Conservation (phyloP, 2,888 invertebrate genomes). For the Meliscaeva auricollis region DNA sequence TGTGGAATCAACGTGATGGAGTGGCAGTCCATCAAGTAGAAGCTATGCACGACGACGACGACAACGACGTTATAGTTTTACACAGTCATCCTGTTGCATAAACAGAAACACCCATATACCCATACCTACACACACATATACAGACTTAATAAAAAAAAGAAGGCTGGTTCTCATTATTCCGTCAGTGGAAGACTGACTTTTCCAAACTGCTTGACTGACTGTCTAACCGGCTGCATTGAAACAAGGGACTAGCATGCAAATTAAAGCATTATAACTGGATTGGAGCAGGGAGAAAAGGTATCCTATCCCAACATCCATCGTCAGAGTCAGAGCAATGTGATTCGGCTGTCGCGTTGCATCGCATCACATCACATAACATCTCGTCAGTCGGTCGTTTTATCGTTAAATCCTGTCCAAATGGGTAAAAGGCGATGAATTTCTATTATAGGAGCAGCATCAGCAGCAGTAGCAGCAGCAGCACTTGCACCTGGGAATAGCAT, state of each 20-base stretch:
- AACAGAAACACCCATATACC: not conserved
- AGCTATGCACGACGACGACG: conserved; percentile 27
- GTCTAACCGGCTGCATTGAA: conserved; percentile 69
- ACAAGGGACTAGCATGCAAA: conserved; percentile 65
- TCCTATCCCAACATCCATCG: not conserved
- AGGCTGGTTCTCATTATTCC: conserved; percentile 53
- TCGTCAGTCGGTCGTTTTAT: not conserved
- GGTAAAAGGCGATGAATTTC: conserved; percentile 65
- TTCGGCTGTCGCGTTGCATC: conserved; percentile 6
- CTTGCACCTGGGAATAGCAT: conserved; percentile 56
- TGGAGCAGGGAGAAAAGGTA: conserved; percentile 21
- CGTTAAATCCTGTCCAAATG: conserved; percentile 15
- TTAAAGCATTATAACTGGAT: conserved; percentile 69
- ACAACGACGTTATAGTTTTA: conserved; percentile 59
- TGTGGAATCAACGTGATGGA: conserved; percentile 71
- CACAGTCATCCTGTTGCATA: conserved; percentile 67
- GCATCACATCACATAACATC: no score
- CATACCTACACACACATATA: not conserved
- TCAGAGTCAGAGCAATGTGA: not conserved
- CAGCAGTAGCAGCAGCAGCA: conserved; percentile 21
- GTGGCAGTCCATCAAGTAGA: conserved; percentile 72
- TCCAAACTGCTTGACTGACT: conserved; percentile 50
- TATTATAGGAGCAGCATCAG: conserved; percentile 35
- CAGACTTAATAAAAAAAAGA: not conserved
- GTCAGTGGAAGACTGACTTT: conserved; percentile 56